Evolutionary conservation across 2,888 invertebrate species (phyloP).

Genomic region (Cryptocephalus moraei): DNA sequence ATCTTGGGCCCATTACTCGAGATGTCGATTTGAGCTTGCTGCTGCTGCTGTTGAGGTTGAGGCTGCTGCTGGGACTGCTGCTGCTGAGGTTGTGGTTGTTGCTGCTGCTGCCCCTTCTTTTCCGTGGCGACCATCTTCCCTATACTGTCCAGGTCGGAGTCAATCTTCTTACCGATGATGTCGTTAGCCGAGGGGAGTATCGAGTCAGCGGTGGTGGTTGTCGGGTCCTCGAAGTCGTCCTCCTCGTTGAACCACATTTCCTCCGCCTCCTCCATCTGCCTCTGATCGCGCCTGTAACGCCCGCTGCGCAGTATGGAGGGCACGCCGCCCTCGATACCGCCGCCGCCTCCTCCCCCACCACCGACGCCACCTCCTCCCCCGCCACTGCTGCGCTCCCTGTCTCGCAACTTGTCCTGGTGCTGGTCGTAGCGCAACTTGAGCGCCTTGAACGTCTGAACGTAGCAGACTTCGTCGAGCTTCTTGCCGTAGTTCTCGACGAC

Average conservation of each 20-base stretch:
- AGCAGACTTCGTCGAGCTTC: constrained; percentile 87
- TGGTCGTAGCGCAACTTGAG: constrained; percentile 84
- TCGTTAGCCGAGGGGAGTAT: constrained; percentile 44
- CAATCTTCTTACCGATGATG: constrained; percentile 46
- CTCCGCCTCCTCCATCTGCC: constrained; percentile 93
- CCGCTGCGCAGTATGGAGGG: constrained; percentile 70
- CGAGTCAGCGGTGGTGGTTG: constrained; percentile 43
- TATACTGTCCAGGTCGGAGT: constrained; percentile 49
- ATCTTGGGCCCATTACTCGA: constrained; percentile 29
- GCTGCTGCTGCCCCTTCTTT: constrained; percentile 16
- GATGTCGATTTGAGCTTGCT: not conserved
- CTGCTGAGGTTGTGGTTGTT: no score
- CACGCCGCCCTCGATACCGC: constrained; percentile 41
- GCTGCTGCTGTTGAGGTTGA: not conserved
- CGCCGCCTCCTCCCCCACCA: constrained; percentile 22
- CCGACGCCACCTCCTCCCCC: constrained; percentile 64
- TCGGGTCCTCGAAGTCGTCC: constrained; percentile 73
- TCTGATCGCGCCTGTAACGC: constrained; percentile 83
- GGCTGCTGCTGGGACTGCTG: no score
- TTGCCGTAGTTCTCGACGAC: constrained; percentile 95
- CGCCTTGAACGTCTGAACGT: constrained; percentile 96
- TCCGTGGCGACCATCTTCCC: constrained; percentile 24
- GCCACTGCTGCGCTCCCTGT: constrained; percentile 65
- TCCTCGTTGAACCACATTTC: constrained; percentile 99
- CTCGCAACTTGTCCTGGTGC: constrained; percentile 82